These are phyloP conservation scores for Acromyrmex echinatior DNA, from an alignment of 1,140 invertebrate species.

Conservation along the genomic window DNA sequence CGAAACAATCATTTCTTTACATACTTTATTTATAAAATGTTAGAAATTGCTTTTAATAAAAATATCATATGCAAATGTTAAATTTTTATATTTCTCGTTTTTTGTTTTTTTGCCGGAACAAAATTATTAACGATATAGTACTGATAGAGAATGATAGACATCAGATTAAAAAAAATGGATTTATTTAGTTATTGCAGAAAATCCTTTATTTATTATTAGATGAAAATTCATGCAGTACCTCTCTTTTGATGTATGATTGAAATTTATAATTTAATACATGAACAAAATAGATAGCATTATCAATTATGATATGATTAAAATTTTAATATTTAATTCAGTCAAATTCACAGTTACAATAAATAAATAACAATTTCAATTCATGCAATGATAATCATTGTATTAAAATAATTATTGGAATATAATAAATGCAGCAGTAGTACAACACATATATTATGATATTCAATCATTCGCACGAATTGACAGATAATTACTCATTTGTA, in stretches of 20 bases:
- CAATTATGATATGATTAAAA: not conserved
- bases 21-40: too few species aligned
- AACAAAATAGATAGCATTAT: constrained; percentile 2
- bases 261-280: not conserved
- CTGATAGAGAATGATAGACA: too few species aligned
- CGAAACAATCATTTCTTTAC: too few species aligned
- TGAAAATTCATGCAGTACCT: not conserved
- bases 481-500: constrained; percentile 18
- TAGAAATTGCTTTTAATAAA: too few species aligned
- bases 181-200: too few species aligned
- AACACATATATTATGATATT: not conserved
- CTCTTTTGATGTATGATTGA: not conserved
- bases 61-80: too few species aligned
- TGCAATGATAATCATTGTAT: not conserved
- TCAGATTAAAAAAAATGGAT: too few species aligned
- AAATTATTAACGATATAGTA: too few species aligned
- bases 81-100: too few species aligned
- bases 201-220: not conserved
- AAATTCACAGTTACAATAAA: not conserved
- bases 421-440: not conserved
- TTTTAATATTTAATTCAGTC: constrained; percentile 33
- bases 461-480: constrained; percentile 22
- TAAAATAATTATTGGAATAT: constrained; percentile 22
- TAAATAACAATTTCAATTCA: constrained; percentile 1
- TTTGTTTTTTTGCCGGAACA: too few species aligned